Evolutionary conservation across 2,888 invertebrate species (phyloP).

Genomic region (Plemyria rubiginata): DNA sequence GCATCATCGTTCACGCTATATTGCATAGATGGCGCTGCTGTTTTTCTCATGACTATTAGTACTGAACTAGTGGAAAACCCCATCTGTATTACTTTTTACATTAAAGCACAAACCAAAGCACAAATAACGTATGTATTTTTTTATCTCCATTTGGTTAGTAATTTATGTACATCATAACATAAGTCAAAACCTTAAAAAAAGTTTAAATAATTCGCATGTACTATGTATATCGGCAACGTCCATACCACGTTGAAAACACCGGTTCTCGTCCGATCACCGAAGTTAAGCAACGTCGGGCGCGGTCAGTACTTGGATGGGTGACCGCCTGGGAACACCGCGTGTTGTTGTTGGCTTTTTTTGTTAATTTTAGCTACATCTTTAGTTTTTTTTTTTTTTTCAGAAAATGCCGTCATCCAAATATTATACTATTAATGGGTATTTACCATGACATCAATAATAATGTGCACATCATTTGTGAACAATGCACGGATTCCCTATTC

Average conservation of each 20-base stretch:
- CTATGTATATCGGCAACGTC: conserved; percentile 59
- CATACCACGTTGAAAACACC: conserved; percentile 78
- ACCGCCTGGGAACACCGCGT: conserved; percentile 78
- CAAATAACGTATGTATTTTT: too few relatives aligned
- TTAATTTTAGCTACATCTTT: background rate
- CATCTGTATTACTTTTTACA: too few relatives aligned
- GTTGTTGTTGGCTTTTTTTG: conserved; percentile 66
- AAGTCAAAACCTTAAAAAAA: too few relatives aligned
- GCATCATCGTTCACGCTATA: too few relatives aligned
- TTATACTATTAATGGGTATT: conserved; percentile 80
- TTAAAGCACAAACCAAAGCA: too few relatives aligned
- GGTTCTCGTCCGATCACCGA: conserved; percentile 83
- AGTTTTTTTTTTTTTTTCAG: conserved; percentile 52
- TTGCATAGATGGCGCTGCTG: too few relatives aligned
- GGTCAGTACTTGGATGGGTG: conserved; percentile 82
- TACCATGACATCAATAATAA: conserved; percentile 69
- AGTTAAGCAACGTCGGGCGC: conserved; percentile 80
- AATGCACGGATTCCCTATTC: conserved; percentile 73
- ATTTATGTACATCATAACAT: too few relatives aligned
- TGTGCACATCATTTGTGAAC: conserved; percentile 77
- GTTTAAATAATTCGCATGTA: background rate
- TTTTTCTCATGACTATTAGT: too few relatives aligned
- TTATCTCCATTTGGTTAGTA: too few relatives aligned
- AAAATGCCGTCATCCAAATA: conserved; percentile 81
- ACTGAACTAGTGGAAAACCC: too few relatives aligned